Evolutionary conservation across 1,140 invertebrate genomes (phyloP), one percentile per base, ranked within the genome.

Genomic region (Drosophila erecta): DNA sequence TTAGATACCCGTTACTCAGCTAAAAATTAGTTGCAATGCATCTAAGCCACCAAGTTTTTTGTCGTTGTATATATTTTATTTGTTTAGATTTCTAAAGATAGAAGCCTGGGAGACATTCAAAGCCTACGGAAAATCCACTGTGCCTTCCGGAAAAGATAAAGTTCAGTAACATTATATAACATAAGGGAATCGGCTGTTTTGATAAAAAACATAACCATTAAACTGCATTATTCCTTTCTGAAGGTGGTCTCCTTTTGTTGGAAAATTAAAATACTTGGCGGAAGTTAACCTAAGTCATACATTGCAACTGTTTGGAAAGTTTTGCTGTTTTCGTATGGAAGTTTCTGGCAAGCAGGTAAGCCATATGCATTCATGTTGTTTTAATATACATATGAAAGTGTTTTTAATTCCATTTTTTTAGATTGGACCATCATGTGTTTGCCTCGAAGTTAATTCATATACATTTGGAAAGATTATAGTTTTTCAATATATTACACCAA

Each of bases 361-460:
- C 2, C 46, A 20, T 7, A 58, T 58, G 10, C 11, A 2, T 20
- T 0, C 3, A 15, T 14, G 44, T 20, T n/a, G 14, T 38, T 8
- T 14, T 43, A 22, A n/a, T 27, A 22, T 30, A n/a, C n/a, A n/a
- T n/a, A n/a, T n/a, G n/a, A n/a, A 8, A 8, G 27, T 30, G 30
- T 10, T 10, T 10, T 30, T 1, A 33, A 44, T 4, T 3, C 24
- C 46, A 3, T 27, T 30, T 5, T 30, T 24, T 14, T 92, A 98
- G 95, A 95, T 97, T 50, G 97, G 97, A 0, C 97, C 97, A 1
- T 95, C 95, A 2, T 95, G 96, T 59, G 97, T 98, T 0, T 94
- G 96, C 44, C 90, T 98, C 1, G 79, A 92, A 27, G 92, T 98
- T 53, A 76, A 94, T 1, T 95, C 94, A 0, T 49, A 65, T 8